These are phyloP conservation scores for Hipposideros larvatus DNA, from an alignment of 2,797 vertebrate genomes.

Conservation along the genomic window DNA sequence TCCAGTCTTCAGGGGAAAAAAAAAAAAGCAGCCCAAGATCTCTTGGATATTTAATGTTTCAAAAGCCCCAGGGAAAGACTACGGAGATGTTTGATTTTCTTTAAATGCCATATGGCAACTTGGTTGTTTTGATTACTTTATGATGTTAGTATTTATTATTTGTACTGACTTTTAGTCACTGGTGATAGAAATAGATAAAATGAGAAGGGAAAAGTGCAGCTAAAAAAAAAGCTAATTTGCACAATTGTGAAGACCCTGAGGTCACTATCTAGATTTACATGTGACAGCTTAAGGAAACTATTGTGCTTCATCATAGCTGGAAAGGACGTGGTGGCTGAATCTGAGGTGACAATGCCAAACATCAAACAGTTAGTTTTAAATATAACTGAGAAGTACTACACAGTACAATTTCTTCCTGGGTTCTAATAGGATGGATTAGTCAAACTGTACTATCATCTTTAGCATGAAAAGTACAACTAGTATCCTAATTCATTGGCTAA, in stretches of 20 bases:
- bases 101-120: conserved; percentile 10
- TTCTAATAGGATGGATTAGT: background rate
- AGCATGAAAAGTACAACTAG: background rate
- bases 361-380: background rate
- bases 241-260: background rate
- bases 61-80: background rate
- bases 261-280: background rate
- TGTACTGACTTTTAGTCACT: conserved; percentile 16
- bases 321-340: background rate
- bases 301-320: rapidly evolving
- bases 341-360: background rate
- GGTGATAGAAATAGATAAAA: background rate
- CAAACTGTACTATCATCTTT: background rate
- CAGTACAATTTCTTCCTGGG: background rate
- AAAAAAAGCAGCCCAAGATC: background rate
- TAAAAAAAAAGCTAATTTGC: background rate
- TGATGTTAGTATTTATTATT: conserved; percentile 51
- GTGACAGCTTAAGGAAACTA: background rate
- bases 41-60: conserved; percentile 45
- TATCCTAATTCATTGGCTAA: background rate
- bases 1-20: background rate
- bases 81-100: background rate
- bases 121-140: conserved; percentile 51
- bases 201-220: background rate
- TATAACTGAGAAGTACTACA: background rate